phyloP scores from a whole-genome alignment of 2,888 invertebrate species.

The Tipula confusa region DNA sequence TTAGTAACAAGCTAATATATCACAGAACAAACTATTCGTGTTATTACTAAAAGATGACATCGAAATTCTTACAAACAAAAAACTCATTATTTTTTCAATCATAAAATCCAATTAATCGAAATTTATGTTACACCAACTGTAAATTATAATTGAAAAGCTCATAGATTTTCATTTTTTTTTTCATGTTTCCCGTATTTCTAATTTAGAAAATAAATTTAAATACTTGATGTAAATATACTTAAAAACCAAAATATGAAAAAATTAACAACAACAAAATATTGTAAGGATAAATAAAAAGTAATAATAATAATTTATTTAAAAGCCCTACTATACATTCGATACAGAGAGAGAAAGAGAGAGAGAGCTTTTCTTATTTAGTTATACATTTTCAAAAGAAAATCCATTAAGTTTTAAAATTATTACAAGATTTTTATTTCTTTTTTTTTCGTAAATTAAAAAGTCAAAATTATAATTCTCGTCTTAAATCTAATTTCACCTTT shows the following conservation, averaged over 20 bases:
- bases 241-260: slow-evolving; percentile 16
- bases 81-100: not conserved
- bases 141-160: not conserved
- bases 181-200: not conserved
- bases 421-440: too few relatives aligned
- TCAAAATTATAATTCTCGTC: not conserved
- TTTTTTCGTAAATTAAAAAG: not conserved
- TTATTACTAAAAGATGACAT: not conserved
- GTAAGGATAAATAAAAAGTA: too few relatives aligned
- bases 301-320: not conserved
- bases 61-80: not conserved
- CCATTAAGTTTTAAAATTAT: not conserved
- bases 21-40: not conserved
- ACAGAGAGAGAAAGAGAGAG: not conserved
- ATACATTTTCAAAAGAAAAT: slow-evolving; percentile 3
- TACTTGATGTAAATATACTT: not conserved
- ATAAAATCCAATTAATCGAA: not conserved
- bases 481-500: slow-evolving; percentile 3
- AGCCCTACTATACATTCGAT: not conserved
- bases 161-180: not conserved
- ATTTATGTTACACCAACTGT: not conserved
- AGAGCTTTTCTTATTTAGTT: slow-evolving; percentile 3
- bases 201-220: not conserved
- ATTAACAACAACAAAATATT: not conserved
- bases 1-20: not conserved